Conservation (phyloP, 2,113 vertebrate genomes). For the Dolichallabes microphthalmus region DNA sequence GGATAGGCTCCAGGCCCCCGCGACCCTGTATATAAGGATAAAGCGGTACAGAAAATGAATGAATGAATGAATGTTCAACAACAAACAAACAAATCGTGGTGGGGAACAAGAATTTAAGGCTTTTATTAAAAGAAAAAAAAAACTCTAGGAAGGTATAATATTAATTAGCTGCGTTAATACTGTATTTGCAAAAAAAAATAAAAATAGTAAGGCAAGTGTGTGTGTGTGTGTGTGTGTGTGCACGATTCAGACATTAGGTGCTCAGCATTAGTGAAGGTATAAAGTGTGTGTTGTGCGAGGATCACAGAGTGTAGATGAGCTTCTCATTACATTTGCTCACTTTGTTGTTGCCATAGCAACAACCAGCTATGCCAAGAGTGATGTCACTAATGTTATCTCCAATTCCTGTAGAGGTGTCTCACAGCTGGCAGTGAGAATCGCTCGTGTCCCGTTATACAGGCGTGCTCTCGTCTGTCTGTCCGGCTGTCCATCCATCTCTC, state of each 20-base stretch:
- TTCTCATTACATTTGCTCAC: not conserved
- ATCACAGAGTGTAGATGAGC: not conserved
- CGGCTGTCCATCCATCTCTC: not conserved
- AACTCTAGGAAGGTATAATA: no score
- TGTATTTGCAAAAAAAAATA: no score
- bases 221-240: not conserved
- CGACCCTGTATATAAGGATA: no score
- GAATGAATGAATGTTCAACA: no score
- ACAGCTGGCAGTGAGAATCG: not conserved
- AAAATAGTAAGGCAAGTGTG: not conserved
- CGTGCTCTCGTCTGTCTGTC: not conserved
- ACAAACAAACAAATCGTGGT: no score
- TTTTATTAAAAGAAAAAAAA: no score
- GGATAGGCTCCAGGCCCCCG: no score
- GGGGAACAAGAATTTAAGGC: no score
- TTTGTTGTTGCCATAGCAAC: slow-evolving; percentile 14
- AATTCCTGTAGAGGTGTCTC: not conserved
- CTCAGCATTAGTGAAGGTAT: not conserved
- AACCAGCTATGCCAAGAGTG: slow-evolving; percentile 3
- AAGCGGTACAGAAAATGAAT: no score
- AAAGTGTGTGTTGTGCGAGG: not conserved
- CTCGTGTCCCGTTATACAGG: not conserved
- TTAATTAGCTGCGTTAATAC: no score
- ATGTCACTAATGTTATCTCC: slow-evolving; percentile 7
- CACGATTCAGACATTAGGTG: not conserved